Conservation (phyloP, 2,888 invertebrate species). For the Lasioglossum figueresi region DNA sequence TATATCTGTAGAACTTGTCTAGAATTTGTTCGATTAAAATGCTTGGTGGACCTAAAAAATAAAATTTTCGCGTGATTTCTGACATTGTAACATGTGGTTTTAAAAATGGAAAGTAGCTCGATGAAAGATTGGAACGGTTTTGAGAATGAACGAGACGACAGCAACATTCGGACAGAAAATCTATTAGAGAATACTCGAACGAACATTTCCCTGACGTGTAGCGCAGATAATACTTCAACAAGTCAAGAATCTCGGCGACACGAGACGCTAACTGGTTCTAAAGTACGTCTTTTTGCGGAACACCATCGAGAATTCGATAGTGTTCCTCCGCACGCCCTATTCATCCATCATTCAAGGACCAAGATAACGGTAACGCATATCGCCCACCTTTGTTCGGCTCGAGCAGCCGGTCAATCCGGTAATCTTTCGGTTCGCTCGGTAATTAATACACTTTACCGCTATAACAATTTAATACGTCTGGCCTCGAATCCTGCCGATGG, state of each 20-base stretch:
- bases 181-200: background rate
- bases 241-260: background rate
- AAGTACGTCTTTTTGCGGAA: slow-evolving; percentile 40
- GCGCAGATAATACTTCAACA: background rate
- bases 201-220: background rate
- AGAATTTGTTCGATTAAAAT: background rate
- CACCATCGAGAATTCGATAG: slow-evolving; percentile 47
- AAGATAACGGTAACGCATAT: slow-evolving; percentile 69
- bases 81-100: background rate
- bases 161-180: background rate
- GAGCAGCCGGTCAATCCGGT: slow-evolving; percentile 50
- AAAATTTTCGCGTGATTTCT: background rate
- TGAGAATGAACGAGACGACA: background rate
- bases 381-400: slow-evolving; percentile 66
- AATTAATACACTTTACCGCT: slow-evolving; percentile 73
- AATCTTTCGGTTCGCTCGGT: slow-evolving; percentile 64
- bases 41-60: background rate
- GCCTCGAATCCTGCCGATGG: slow-evolving; percentile 29
- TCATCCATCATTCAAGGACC: slow-evolving; percentile 68
- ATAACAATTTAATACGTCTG: slow-evolving; percentile 61
- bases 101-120: background rate
- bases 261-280: slow-evolving; percentile 27
- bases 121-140: background rate
- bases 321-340: slow-evolving; percentile 60
- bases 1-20: too few relatives aligned